These are phyloP conservation scores for Andrena dorsata DNA, from an alignment of 2,888 invertebrate genomes.

Conservation along the genomic window DNA sequence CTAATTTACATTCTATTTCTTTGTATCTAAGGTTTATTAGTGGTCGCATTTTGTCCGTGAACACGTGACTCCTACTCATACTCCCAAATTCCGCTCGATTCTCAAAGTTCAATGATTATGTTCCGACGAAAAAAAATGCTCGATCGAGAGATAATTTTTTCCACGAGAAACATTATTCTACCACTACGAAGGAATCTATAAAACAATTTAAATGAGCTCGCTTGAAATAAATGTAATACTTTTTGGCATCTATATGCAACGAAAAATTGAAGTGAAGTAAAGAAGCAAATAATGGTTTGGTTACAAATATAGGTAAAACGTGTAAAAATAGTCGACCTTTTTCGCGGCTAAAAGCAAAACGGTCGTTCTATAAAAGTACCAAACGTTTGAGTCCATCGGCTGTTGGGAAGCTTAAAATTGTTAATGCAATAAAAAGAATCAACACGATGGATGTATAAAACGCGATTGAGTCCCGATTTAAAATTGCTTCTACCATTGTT, in stretches of 20 bases:
- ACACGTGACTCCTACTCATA: not conserved
- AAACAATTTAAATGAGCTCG: not conserved
- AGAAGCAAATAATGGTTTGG: not conserved
- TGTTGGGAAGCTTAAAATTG: not conserved
- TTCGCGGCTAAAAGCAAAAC: not conserved
- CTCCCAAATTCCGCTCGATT: not conserved
- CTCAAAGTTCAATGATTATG: not conserved
- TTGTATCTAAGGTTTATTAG: constrained; percentile 7
- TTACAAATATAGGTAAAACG: not conserved
- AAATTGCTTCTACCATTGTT: constrained; percentile 8
- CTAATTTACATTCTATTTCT: not conserved
- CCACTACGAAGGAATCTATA: too few relatives aligned
- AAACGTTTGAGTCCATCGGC: not conserved
- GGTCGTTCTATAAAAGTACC: constrained; percentile 16
- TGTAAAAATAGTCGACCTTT: constrained; percentile 4
- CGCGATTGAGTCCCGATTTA: not conserved
- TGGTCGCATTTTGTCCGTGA: not conserved
- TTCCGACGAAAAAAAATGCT: not conserved
- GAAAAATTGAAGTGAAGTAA: not conserved
- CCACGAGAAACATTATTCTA: too few relatives aligned
- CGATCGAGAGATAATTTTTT: not conserved
- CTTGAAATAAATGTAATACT: not conserved
- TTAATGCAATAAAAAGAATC: not conserved
- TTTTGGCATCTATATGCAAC: not conserved
- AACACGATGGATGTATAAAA: not conserved